A percentile compares a stretch with the other conserved stretches of the same genome.
Conservation (phyloP, 2,888 invertebrate genomes). For the Drosophila acutilabella region DNA sequence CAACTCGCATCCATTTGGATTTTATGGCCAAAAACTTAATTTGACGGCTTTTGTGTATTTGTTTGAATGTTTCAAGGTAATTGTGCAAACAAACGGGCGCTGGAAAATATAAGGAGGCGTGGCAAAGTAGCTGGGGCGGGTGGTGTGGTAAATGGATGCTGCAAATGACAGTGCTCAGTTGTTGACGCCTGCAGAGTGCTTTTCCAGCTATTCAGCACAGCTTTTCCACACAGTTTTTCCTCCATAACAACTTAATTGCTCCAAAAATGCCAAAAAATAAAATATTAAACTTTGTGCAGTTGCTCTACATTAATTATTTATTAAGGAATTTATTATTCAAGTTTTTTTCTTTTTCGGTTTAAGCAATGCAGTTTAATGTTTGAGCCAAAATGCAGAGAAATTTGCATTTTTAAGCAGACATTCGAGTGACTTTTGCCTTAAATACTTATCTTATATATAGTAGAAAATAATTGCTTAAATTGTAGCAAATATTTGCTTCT, state of each 20-base stretch:
- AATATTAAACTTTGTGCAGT: not conserved
- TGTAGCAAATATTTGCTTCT: too few species aligned
- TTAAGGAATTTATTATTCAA: too few species aligned
- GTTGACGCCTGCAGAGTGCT: constrained; percentile 30
- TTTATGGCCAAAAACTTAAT: constrained; percentile 71
- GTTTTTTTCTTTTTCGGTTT: too few species aligned
- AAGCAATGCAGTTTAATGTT: too few species aligned
- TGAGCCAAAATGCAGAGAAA: too few species aligned
- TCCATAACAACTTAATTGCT: constrained; percentile 18
- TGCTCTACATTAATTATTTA: constrained; percentile 1
- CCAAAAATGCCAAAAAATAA: constrained; percentile 3
- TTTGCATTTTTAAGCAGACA: too few species aligned
- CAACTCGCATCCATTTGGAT: constrained; percentile 54
- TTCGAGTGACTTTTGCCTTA: too few species aligned
- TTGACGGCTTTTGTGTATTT: constrained; percentile 57
- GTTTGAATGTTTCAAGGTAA: constrained; percentile 50
- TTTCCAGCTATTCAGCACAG: constrained; percentile 24
- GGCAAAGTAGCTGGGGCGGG: not conserved
- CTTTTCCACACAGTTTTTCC: constrained; percentile 28
- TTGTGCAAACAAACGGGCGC: constrained; percentile 58
- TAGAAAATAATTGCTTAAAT: too few species aligned
- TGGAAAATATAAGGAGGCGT: not conserved
- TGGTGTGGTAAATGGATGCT: not conserved
- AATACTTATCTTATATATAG: too few species aligned
- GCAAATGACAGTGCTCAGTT: constrained; percentile 37